Percentiles rank a stretch among this genome's conserved stretches.
Conservation (phyloP, 1,140 invertebrate species). For the Ganaspis sp. region DNA sequence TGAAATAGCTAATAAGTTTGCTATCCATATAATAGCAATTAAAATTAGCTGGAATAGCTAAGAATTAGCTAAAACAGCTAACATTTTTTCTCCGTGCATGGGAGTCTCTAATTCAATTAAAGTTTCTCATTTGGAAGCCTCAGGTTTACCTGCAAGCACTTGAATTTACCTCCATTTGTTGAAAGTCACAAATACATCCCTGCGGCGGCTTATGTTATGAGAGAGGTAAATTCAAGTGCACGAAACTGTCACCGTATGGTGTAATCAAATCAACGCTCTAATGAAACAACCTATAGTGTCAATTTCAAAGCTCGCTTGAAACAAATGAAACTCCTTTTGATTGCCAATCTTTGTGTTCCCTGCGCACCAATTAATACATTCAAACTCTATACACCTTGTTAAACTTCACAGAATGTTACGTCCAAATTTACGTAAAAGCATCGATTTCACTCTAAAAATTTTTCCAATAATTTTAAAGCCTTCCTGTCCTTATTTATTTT, state of each 20-base stretch:
- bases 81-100: too few species aligned
- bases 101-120: neutral
- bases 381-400: neutral
- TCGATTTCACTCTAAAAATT: too few species aligned
- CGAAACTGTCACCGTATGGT: neutral
- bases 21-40: too few species aligned
- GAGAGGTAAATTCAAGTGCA: slow-evolving; percentile 3
- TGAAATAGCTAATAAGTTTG: too few species aligned
- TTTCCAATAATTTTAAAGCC: too few species aligned
- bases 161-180: neutral
- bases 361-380: neutral
- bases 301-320: slow-evolving; percentile 2
- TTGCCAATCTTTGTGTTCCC: neutral
- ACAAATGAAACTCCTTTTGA: slow-evolving; percentile 9
- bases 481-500: too few species aligned
- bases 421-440: neutral
- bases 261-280: slow-evolving; percentile 6
- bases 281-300: slow-evolving; percentile 13
- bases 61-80: too few species aligned
- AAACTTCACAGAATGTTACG: neutral
- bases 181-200: neutral
- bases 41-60: too few species aligned
- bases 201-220: neutral
- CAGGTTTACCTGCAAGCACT: neutral
- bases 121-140: neutral